Base-by-base conservation (phyloP, 2,113 vertebrate genomes). In the Epinephelus lanceolatus region DNA sequence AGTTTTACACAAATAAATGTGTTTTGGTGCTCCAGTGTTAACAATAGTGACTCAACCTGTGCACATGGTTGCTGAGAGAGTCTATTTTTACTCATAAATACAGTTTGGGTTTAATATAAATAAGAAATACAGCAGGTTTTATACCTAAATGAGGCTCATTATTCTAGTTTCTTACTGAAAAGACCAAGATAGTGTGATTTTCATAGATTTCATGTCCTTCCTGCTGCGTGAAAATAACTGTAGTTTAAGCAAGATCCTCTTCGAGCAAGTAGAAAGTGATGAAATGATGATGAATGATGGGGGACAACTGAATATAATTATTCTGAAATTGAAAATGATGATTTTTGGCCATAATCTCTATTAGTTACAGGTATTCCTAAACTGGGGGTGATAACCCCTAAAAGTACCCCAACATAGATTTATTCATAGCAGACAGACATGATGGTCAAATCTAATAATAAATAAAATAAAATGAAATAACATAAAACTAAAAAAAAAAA, bases 1-100 rank as follows among this genome's bases (percentile, higher is more conserved):
- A 27, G 69, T 79, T 89, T 72, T 56, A 19, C 53, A 33, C 27
- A 67, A 47, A 82, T 66, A 60, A 66, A 56, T 73, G 25, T 79
- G 45, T 78, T 78, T 73, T 57, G 66, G 27, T 13, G 33, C 49
- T 76, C 19, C 6, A 15, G 33, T 25, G 51, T 49, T 25, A 42
- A 3, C 59, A 23, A 56, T 68, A 57, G 65, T n/a, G 51, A 42
- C 47, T 52, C 42, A 40, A 33, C 52, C 18, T n/a, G 18, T 0
- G 1, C 51, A 45, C 15, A 11, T 27, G 0, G 52, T 2, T 19
- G 70, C 59, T 15, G 40, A 77, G 70, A 68, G 76, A 21, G 5
- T 59, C n/a, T 53, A 2, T 45, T 19, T n/a, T 23, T 40, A 10
- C 65, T 56, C 3, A 10, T 61, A 15, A 65, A 62, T n/a, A 25